These are phyloP conservation scores for Parazoanthus darwini DNA, from an alignment of 92 coral and sea anemone genomes.

Conservation along the genomic window DNA sequence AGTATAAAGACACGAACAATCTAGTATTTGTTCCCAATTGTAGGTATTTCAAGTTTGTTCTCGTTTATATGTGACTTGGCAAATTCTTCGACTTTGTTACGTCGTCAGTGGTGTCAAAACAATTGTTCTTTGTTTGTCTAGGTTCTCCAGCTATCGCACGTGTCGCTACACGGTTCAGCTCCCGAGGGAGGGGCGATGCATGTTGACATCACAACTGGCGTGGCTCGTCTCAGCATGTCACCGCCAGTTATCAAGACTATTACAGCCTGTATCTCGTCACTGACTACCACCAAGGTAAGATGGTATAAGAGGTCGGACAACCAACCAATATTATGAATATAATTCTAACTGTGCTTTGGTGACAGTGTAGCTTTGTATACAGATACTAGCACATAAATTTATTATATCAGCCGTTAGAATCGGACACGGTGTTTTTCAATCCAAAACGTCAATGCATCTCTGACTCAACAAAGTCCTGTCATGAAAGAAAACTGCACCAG, in stretches of 20 bases:
- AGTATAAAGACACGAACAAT: no score
- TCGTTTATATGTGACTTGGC: not conserved
- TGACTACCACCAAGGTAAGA: constrained; percentile 78
- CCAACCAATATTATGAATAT: not conserved
- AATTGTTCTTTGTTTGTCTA: constrained; percentile 12
- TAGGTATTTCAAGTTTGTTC: not conserved
- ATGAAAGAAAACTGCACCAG: no score
- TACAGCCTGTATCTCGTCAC: constrained; percentile 81
- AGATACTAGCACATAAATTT: no score
- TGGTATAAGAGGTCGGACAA: not conserved
- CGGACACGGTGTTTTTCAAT: no score
- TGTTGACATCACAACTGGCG: constrained; percentile 76
- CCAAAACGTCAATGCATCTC: no score
- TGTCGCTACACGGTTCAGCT: constrained; percentile 77
- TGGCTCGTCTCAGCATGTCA: constrained; percentile 84
- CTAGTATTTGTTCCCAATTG: not conserved
- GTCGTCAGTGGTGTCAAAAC: not conserved
- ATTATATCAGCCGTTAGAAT: no score
- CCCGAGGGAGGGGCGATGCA: constrained; percentile 88
- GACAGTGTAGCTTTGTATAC: no score
- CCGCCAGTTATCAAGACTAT: constrained; percentile 84
- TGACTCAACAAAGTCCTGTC: no score
- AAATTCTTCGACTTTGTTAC: not conserved
- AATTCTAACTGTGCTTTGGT: no score
- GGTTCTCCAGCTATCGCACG: constrained; percentile 84